Evolutionary conservation across 2,888 invertebrate genomes (phyloP).

Genomic region (Beris chalybata): DNA sequence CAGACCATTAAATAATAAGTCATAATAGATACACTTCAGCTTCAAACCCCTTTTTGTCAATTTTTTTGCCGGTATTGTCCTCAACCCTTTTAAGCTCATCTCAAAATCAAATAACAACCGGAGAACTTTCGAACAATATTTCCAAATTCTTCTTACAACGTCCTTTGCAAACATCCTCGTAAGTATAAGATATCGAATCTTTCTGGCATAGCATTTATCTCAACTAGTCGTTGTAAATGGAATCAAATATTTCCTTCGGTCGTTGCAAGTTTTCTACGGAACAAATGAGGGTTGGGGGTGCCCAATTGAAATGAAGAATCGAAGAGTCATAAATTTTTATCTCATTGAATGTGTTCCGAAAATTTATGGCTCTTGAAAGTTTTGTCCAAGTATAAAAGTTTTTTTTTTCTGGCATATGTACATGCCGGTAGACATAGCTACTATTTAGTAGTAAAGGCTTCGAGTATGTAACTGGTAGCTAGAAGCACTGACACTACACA

Average conservation of each 20-base stretch:
- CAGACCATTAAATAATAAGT: no score
- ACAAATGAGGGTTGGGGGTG: background rate
- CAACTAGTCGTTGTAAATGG: conserved; percentile 5
- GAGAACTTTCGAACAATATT: no score
- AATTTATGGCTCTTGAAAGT: conserved; percentile 34
- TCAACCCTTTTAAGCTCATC: no score
- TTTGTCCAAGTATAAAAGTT: conserved; percentile 14
- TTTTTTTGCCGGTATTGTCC: no score
- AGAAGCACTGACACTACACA: conserved; percentile 18
- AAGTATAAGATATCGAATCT: no score
- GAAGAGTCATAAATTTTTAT: conserved; percentile 35
- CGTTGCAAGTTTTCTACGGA: background rate
- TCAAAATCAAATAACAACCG: no score
- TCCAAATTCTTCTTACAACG: no score
- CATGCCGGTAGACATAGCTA: conserved; percentile 11
- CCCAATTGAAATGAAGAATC: conserved; percentile 30
- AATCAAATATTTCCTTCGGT: conserved; percentile 2
- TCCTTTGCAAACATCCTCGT: no score
- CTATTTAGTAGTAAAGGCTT: conserved; percentile 2
- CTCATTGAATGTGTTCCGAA: conserved; percentile 32
- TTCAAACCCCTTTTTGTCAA: no score
- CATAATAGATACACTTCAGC: no score
- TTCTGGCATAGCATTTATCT: background rate
- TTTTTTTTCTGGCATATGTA: conserved; percentile 17
- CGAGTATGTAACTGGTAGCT: background rate